Conservation (phyloP, 1,140 invertebrate genomes). For the Mya arenaria region DNA sequence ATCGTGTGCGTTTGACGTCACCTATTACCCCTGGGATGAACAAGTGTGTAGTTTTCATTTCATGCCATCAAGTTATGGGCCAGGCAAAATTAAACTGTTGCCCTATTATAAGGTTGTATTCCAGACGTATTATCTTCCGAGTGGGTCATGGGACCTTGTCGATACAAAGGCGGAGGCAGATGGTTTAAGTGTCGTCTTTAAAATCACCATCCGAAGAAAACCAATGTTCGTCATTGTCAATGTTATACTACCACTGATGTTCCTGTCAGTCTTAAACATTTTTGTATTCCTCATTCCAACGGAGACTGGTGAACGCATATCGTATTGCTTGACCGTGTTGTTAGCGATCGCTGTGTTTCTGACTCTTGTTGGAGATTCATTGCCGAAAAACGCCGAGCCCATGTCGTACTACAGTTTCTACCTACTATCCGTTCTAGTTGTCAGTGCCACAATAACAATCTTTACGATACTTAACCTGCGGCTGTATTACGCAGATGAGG, state of each 20-base stretch:
- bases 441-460: not conserved
- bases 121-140: not conserved
- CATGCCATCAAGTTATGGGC: not conserved
- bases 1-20: constrained; percentile 96
- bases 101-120: not conserved
- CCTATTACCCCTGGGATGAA: constrained; percentile 94
- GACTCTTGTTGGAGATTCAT: constrained; percentile 35
- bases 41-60: constrained; percentile 94
- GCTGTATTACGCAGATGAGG: constrained; percentile 19
- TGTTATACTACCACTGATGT: constrained; percentile 53
- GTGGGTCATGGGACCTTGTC: constrained; percentile 17
- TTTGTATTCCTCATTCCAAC: constrained; percentile 54
- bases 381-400: constrained; percentile 49
- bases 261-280: constrained; percentile 51
- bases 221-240: constrained; percentile 31
- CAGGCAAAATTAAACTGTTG: not conserved
- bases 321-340: constrained; percentile 52
- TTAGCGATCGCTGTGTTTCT: constrained; percentile 57
- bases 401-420: constrained; percentile 43
- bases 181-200: not conserved
- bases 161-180: not conserved
- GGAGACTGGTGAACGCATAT: constrained; percentile 52
- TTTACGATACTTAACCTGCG: constrained; percentile 18
- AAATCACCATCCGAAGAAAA: constrained; percentile 27
- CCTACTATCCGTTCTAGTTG: constrained; percentile 1